Percentiles rank a stretch among this genome's conserved stretches.
Conservation (phyloP, 23 tunicate genomes). For the Trididemnum nubilum region DNA sequence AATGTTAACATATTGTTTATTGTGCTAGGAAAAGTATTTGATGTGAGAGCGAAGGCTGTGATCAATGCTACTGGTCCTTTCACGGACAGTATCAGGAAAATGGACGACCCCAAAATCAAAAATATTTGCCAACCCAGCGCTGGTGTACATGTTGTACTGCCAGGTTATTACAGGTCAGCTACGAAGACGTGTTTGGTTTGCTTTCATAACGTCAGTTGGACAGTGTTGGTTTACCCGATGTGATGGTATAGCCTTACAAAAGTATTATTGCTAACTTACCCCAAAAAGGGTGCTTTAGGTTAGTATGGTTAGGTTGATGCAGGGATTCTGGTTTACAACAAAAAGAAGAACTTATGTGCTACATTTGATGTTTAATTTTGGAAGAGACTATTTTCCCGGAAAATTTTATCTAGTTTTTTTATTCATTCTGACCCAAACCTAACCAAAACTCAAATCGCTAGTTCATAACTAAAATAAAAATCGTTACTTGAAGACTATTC, state of each 20-base stretch:
- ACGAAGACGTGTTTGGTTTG: background rate
- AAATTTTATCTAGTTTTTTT: no score
- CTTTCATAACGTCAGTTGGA: background rate
- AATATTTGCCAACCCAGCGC: constrained; percentile 96
- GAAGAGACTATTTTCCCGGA: no score
- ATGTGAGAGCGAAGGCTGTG: constrained; percentile 76
- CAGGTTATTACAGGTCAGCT: constrained; percentile 85
- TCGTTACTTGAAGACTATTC: no score
- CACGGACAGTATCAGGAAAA: constrained; percentile 71
- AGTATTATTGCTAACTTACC: background rate
- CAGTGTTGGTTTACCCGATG: background rate
- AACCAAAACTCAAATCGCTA: no score
- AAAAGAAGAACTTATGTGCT: no score
- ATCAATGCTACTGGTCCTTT: constrained; percentile 95
- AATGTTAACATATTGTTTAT: no score
- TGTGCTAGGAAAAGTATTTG: constrained; percentile 59
- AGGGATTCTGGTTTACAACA: no score
- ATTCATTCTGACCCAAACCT: no score
- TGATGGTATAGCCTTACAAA: background rate
- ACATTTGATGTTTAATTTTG: no score
- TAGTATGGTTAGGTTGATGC: no score
- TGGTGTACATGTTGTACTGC: constrained; percentile 89
- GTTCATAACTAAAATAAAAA: no score
- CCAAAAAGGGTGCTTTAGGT: no score
- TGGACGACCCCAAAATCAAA: constrained; percentile 57